Evolutionary conservation across 2,888 invertebrate genomes (phyloP), one percentile per base, ranked within the genome.

Genomic region (Ochropacha duplaris): DNA sequence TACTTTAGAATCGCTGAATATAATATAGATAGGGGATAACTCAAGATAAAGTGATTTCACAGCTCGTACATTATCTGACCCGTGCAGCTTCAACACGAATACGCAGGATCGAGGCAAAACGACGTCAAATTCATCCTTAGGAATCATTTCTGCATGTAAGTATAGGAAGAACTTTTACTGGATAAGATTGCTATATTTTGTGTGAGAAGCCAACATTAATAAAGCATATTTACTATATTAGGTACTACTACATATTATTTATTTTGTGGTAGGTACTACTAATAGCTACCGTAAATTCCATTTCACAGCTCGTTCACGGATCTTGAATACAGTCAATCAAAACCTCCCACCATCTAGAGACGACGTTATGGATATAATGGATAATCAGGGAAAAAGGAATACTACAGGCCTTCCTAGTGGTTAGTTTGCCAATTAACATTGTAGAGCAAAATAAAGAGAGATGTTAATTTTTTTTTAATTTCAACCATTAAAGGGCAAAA

Each of bases 261-360:
- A n/a, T n/a, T n/a, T n/a, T n/a, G n/a, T n/a, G n/a, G n/a, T n/a
- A n/a, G n/a, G n/a, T n/a, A n/a, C n/a, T n/a, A n/a, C n/a, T n/a
- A n/a, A n/a, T n/a, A n/a, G n/a, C n/a, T n/a, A n/a, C n/a, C n/a
- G n/a, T n/a, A n/a, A n/a, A n/a, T n/a, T n/a, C n/a, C n/a, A n/a
- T n/a, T n/a, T n/a, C n/a, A n/a, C 59, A 83, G 83, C 77, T 28
- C 80, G 74, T 26, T 80, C 81, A 1, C 81, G 74, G 67, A 79
- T 76, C 0, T 26, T 79, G 6, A 79, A 66, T 44, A 65, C 61
- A 4, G 61, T 66, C 1, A 5, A 19, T n/a, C n/a, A 1, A 19
- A 44, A 51, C 22, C 60, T 54, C 4, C 50, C 28, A 16, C 49
- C 62, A 9, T 51, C 57, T n/a, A 54, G 54, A 2, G 66, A 64